These are phyloP conservation scores for Verasper variegatus DNA, from an alignment of 2,113 vertebrate species.

Conservation along the genomic window DNA sequence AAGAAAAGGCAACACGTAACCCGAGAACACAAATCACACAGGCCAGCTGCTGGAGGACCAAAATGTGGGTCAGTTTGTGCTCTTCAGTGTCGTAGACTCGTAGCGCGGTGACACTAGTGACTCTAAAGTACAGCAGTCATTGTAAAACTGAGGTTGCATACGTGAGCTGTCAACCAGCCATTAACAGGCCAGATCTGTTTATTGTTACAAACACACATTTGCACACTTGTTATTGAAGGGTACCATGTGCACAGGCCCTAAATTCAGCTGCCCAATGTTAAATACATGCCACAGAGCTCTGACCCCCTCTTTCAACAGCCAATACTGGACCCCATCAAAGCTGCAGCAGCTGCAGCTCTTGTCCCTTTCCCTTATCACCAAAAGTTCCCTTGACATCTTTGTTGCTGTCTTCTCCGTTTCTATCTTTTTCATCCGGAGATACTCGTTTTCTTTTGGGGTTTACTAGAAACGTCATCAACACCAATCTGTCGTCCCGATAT, in stretches of 20 bases:
- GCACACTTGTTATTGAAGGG: slow-evolving; percentile 10
- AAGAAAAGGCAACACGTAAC: slow-evolving; percentile 46
- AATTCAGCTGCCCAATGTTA: not conserved
- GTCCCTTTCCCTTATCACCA: too few species aligned
- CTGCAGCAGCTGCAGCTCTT: not conserved
- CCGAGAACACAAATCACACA: slow-evolving; percentile 43
- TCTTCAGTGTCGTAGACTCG: not conserved
- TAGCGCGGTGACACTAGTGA: not conserved
- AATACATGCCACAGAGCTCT: not conserved
- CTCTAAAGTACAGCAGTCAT: not conserved
- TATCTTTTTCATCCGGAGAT: too few species aligned
- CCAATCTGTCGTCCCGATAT: not conserved
- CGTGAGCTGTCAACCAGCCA: slow-evolving; percentile 9
- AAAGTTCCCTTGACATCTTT: too few species aligned
- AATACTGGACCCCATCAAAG: not conserved
- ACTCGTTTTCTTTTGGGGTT: too few species aligned
- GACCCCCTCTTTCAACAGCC: slow-evolving; percentile 6
- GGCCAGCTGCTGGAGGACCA: not conserved
- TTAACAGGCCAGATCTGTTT: not conserved
- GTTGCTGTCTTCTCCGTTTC: too few species aligned
- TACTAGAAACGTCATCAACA: too few species aligned
- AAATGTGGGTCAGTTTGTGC: not conserved
- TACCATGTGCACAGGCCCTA: not conserved
- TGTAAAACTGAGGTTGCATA: not conserved
- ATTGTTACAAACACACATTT: not conserved